phyloP scores from a whole-genome alignment of 2,797 vertebrate species.

The Eidolon dupreanum region DNA sequence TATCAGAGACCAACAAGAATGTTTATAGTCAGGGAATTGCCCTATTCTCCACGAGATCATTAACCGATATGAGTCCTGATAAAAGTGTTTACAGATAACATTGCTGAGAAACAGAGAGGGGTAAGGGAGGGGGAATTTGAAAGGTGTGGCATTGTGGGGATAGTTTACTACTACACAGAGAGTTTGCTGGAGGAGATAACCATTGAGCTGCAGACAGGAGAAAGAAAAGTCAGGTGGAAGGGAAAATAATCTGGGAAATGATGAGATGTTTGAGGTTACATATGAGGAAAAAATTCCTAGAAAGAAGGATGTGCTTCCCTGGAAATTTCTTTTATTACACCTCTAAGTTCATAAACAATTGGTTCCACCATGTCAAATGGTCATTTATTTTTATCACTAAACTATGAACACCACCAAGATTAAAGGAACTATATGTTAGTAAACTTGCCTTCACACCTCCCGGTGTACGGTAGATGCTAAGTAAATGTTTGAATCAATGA shows the following conservation, averaged over 20 bases:
- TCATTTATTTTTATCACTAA: neutral
- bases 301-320: neutral
- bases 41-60: neutral
- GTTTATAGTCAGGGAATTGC: neutral
- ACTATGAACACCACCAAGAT: neutral
- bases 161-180: neutral
- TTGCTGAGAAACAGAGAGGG: neutral
- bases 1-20: neutral
- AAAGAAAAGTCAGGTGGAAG: neutral
- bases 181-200: neutral
- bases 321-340: neutral
- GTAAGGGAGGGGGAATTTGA: neutral
- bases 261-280: neutral
- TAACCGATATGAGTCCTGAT: neutral
- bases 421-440: neutral
- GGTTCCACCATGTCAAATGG: neutral
- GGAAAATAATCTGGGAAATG: neutral
- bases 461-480: neutral
- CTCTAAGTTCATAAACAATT: neutral
- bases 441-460: neutral
- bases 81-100: neutral
- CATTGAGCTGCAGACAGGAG: neutral
- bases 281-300: neutral
- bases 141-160: neutral
- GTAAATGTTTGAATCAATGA: neutral